Evolutionary conservation across 2,888 invertebrate species (phyloP), one percentile per base, ranked within the genome.

Genomic region (Drosophila mayaguana): DNA sequence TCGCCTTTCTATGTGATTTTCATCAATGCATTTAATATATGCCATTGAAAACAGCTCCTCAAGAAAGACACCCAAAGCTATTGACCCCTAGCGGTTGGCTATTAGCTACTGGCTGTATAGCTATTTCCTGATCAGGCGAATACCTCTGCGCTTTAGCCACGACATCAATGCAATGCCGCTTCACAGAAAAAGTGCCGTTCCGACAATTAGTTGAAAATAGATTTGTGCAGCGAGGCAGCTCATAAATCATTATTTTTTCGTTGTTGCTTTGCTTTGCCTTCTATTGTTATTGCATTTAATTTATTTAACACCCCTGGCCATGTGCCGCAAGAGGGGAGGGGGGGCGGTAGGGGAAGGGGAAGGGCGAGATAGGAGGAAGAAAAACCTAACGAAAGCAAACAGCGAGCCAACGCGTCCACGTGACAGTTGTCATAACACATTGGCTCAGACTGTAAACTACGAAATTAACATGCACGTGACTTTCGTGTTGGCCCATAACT

Each of bases 171-270:
- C 36, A 3, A 25, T 46, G 67, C 73, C 73, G 67, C 60, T 20
- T 1, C 34, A 36, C 9, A 53, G 11, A 53, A 59, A 55, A 63
- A 67, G 66, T 75, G 68, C 63, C 79, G 71, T 80, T 83, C 77
- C 71, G 73, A 71, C 84, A 81, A 83, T 83, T 83, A 83, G 66
- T 67, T 72, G 73, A 79, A 73, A 77, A 86, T 86, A 79, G 79
- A 82, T 78, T 82, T 82, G 63, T 70, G 62, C 77, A 55, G 42
- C 55, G 67, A 38, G 56, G 28, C 67, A 34, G 55, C 56, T 62
- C 76, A 77, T 80, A 77, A 80, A 80, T 80, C 81, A 80, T 38
- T 65, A 60, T 68, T 75, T 70, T 48, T 36, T 51, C 25, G 45
- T 25, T n/a, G 61, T 16, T 38, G 40, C 18, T 48, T 59, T 32